phyloP scores from a whole-genome alignment of 2,797 vertebrate species.

The Tympanoctomys barrerae region DNA sequence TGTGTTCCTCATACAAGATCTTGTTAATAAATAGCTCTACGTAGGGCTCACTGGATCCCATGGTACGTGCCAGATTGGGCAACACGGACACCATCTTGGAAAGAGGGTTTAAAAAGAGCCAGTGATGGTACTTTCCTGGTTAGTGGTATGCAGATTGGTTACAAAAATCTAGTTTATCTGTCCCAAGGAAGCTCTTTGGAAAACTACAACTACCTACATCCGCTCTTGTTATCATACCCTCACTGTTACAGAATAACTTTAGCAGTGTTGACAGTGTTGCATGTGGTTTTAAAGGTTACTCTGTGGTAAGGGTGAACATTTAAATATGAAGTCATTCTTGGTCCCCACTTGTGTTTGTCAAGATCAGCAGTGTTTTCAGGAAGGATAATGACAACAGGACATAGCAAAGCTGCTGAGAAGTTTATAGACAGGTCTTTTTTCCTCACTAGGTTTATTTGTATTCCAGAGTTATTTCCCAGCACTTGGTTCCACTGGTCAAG shows the following conservation, averaged over 20 bases:
- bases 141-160: not conserved
- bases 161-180: not conserved
- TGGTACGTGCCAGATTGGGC: not conserved
- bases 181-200: not conserved
- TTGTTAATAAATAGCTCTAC: not conserved
- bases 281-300: slow-evolving; percentile 23
- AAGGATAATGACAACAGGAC: not conserved
- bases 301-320: not conserved
- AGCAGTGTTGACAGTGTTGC: not conserved
- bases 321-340: slow-evolving; percentile 3
- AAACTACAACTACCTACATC: not conserved
- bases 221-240: not conserved
- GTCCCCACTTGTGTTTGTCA: slow-evolving; percentile 12
- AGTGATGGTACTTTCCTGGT: not conserved
- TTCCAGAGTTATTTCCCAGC: slow-evolving; percentile 21
- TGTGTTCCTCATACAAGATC: slow-evolving; percentile 29
- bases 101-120: not conserved
- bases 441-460: not conserved
- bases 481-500: not conserved
- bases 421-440: not conserved
- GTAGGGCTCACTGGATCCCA: not conserved
- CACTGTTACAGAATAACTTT: not conserved
- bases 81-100: not conserved
- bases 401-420: not conserved
- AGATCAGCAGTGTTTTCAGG: not conserved